These are phyloP conservation scores for Melangyna quadrimaculata DNA, from an alignment of 2,888 invertebrate genomes.

Conservation along the genomic window DNA sequence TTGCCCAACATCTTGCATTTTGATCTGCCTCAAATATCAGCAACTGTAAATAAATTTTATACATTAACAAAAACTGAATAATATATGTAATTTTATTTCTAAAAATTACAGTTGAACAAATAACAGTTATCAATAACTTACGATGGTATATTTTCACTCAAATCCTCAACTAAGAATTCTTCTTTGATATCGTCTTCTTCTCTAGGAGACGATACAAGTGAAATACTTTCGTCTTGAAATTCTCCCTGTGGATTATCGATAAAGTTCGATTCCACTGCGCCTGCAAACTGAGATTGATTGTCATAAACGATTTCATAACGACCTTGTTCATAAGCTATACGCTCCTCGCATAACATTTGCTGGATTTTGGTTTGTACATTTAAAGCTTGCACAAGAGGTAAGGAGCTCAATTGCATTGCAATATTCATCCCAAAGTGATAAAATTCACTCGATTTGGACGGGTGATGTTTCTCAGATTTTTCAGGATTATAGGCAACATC, in stretches of 20 bases:
- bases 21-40: no score
- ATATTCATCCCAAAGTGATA: conserved; percentile 34
- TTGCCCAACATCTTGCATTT: no score
- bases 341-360: conserved; percentile 17
- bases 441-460: background rate
- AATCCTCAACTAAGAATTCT: background rate
- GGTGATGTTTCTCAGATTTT: background rate
- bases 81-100: no score
- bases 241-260: background rate
- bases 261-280: background rate
- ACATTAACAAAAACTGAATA: no score
- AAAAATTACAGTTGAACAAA: no score
- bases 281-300: background rate
- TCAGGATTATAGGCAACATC: background rate
- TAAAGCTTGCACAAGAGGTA: conserved; percentile 16
- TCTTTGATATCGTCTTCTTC: background rate
- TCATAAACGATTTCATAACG: background rate
- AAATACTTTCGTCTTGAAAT: background rate
- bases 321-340: background rate
- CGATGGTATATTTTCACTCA: background rate
- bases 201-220: background rate
- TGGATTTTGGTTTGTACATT: conserved; percentile 24
- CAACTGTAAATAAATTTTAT: no score
- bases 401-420: conserved; percentile 18
- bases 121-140: no score